Evolutionary conservation across 2,797 vertebrate genomes (phyloP).

Genomic region (Pangasius larnaudii): DNA sequence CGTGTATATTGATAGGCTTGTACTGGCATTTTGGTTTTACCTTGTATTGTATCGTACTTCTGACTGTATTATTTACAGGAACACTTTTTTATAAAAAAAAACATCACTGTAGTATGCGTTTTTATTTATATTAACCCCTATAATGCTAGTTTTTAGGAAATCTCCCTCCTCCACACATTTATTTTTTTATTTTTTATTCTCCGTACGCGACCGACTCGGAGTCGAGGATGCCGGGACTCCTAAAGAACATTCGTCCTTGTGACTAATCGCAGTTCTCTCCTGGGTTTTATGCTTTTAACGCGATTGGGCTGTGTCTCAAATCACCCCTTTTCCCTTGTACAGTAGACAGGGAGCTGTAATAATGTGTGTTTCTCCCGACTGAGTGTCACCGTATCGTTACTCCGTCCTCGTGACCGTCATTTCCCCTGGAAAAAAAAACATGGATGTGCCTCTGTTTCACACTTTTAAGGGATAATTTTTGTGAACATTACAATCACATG

Average conservation of each 20-base stretch:
- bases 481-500: slow-evolving; percentile 54
- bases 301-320: slow-evolving; percentile 31
- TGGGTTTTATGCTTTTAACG: slow-evolving; percentile 19
- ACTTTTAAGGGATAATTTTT: slow-evolving; percentile 47
- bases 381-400: slow-evolving; percentile 58
- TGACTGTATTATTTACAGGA: slow-evolving; percentile 70
- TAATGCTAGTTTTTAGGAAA: slow-evolving; percentile 74
- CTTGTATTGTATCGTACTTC: slow-evolving; percentile 69
- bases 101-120: slow-evolving; percentile 73
- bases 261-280: slow-evolving; percentile 46
- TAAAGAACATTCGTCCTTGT: slow-evolving; percentile 56
- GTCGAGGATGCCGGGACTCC: slow-evolving; percentile 50
- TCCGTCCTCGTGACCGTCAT: slow-evolving; percentile 50
- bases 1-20: slow-evolving; percentile 65
- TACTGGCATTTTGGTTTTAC: slow-evolving; percentile 62
- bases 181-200: slow-evolving; percentile 14
- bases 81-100: slow-evolving; percentile 64
- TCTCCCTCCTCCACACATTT: slow-evolving; percentile 51
- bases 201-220: slow-evolving; percentile 41
- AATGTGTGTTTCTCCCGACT: slow-evolving; percentile 56
- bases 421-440: slow-evolving; percentile 19
- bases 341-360: slow-evolving; percentile 61
- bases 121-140: slow-evolving; percentile 72
- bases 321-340: slow-evolving; percentile 54
- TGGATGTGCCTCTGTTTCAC: slow-evolving; percentile 53